Evolutionary conservation across 1,140 invertebrate genomes (phyloP).

Genomic region (Hyphantria cunea): DNA sequence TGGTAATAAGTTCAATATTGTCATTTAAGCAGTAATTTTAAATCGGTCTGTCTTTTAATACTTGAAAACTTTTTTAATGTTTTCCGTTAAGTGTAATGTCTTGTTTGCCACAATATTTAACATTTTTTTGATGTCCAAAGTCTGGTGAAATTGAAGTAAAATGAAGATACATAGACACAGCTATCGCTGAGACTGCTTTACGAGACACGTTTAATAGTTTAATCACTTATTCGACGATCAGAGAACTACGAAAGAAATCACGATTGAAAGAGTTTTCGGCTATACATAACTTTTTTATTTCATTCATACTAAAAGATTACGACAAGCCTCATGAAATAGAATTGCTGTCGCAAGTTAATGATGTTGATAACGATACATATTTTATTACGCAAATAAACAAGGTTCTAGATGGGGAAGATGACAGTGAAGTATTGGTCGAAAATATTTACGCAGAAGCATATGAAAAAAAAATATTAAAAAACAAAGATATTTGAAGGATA

Average conservation of each 20-base stretch:
- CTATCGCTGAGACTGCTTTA: conserved; percentile 17
- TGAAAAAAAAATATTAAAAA: too few species aligned
- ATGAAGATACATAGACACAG: conserved; percentile 21
- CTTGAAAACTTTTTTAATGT: neutral
- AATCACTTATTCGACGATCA: conserved; percentile 11
- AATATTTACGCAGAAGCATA: too few species aligned
- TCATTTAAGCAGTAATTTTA: too few species aligned
- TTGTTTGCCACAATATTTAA: conserved; percentile 14
- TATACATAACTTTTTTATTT: conserved; percentile 52
- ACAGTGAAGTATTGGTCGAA: too few species aligned
- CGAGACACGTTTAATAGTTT: conserved; percentile 26
- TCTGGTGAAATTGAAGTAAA: neutral
- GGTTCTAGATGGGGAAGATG: conserved; percentile 43
- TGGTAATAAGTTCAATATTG: too few species aligned
- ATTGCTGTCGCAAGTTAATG: conserved; percentile 45
- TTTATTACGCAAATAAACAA: conserved; percentile 45
- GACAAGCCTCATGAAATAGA: conserved; percentile 45
- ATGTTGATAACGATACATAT: conserved; percentile 16
- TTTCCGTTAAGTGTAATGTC: neutral
- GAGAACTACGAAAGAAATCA: neutral
- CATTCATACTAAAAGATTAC: conserved; percentile 45
- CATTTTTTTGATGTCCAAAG: neutral
- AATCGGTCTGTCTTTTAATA: too few species aligned
- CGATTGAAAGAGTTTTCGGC: conserved; percentile 10
- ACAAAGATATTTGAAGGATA: too few species aligned